Conservation (phyloP, 53 echinoderm and acorn worm species). For the Arbacia lixula region DNA sequence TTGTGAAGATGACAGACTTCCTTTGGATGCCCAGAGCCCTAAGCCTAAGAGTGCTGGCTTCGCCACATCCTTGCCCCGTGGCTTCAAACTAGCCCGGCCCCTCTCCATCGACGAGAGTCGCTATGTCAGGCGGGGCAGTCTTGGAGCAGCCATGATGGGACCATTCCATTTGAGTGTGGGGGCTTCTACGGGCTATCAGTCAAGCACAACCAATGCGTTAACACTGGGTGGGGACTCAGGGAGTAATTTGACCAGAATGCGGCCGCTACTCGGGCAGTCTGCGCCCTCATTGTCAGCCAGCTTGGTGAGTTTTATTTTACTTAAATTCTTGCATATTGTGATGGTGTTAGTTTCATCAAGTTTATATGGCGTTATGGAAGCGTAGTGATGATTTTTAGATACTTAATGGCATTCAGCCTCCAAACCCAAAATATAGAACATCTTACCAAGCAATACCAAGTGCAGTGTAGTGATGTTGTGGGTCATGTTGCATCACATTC, state of each 20-base stretch:
- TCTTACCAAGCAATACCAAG: too few species aligned
- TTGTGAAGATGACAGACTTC: conserved; percentile 77
- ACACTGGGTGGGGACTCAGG: conserved; percentile 85
- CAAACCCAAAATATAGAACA: too few species aligned
- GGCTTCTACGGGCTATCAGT: conserved; percentile 75
- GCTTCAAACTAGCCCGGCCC: conserved; percentile 87
- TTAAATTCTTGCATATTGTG: too few species aligned
- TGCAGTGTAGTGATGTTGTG: too few species aligned
- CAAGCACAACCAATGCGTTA: conserved; percentile 95
- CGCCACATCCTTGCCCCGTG: conserved; percentile 87
- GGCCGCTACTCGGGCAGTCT: conserved; percentile 93
- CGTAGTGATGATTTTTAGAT: too few species aligned
- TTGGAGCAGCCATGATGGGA: conserved; percentile 79
- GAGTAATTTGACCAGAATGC: conserved; percentile 80
- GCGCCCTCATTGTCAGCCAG: conserved; percentile 95
- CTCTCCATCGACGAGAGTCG: conserved; percentile 96
- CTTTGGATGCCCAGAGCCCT: conserved; percentile 62
- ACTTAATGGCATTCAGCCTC: too few species aligned
- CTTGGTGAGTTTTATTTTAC: conserved; percentile 77
- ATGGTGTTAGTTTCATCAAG: too few species aligned
- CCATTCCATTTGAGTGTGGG: conserved; percentile 62
- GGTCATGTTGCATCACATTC: too few species aligned
- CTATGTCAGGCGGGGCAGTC: conserved; percentile 89
- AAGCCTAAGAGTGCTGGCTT: conserved; percentile 84
- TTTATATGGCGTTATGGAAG: too few species aligned